Evolutionary conservation across 2,888 invertebrate species (phyloP), one percentile per base, ranked within the genome.

Genomic region (Caradrina kadenii): DNA sequence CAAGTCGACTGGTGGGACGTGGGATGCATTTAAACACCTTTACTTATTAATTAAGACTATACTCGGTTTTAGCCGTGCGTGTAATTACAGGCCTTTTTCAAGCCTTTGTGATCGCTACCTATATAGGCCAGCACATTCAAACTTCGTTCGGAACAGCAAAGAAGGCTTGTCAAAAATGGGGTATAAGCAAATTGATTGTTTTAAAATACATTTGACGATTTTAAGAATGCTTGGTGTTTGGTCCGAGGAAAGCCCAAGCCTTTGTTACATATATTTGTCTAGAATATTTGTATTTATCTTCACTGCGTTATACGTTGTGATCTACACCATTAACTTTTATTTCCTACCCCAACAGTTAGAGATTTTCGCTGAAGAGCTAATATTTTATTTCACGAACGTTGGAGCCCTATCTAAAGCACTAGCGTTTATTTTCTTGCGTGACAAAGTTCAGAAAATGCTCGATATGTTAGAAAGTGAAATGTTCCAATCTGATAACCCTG

Each of bases 371-470:
- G 91, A 90, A 65, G 91, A 92, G 83, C 73, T 91, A 83, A 84
- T 93, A 73, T 91, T 93, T 82, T 93, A 90, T 81, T 91, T 92
- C 26, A 91, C 87, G 0, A 87, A 87, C 64, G 1, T 93, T 0
- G 75, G 88, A 39, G 85, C 88, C 19, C 31, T 83, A 1, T 89
- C 90, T 3, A 94, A 93, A 88, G 89, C 86, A 8, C 54, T 92
- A 7, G 91, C 91, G 0, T 90, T 90, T 78, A 60, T 88, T 4
- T 72, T 87, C 5, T 83, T 84, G 81, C 85, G 82, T 22, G 75
- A 86, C 1, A 88, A 89, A 74, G 88, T 93, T 59, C 65, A 72
- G 26, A 66, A 84, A 52, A 83, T 91, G 45, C 76, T 94, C 8
- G 66, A 83, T n/a, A 83, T 78, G n/a, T 73, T 94, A 31, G 92